Conservation (phyloP, 2,797 vertebrate genomes). For the Cyclura pinguis region DNA sequence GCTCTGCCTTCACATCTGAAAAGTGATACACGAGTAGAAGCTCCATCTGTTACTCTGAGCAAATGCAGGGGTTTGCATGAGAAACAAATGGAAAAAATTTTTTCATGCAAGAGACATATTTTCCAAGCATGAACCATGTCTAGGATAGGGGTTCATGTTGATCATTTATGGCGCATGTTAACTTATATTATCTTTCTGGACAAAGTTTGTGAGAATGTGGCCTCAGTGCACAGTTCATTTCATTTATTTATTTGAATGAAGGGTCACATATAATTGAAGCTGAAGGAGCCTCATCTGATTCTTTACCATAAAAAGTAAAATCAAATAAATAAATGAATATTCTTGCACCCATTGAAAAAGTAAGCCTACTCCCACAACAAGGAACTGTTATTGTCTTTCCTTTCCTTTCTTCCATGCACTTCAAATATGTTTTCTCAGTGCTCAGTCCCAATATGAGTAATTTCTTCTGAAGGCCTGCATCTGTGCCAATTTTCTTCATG, state of each 20-base stretch:
- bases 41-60: neutral
- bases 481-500: conserved; percentile 31
- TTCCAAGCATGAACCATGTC: neutral
- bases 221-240: neutral
- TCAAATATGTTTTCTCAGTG: neutral
- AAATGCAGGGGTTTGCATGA: neutral
- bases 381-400: neutral
- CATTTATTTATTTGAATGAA: accelerated
- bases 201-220: neutral
- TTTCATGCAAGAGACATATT: neutral
- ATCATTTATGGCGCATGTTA: neutral
- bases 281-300: accelerated
- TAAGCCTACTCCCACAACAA: neutral
- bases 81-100: neutral
- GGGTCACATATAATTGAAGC: accelerated
- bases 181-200: neutral
- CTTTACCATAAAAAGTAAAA: too few relatives aligned
- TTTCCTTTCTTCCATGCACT: accelerated
- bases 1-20: neutral
- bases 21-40: neutral
- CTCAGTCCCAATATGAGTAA: conserved; percentile 24
- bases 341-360: neutral
- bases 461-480: neutral
- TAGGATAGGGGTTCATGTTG: neutral
- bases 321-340: neutral